Percentiles rank a stretch among this genome's conserved stretches.
phyloP scores from a whole-genome alignment of 2,797 vertebrate genomes.

The Nasua narica region DNA sequence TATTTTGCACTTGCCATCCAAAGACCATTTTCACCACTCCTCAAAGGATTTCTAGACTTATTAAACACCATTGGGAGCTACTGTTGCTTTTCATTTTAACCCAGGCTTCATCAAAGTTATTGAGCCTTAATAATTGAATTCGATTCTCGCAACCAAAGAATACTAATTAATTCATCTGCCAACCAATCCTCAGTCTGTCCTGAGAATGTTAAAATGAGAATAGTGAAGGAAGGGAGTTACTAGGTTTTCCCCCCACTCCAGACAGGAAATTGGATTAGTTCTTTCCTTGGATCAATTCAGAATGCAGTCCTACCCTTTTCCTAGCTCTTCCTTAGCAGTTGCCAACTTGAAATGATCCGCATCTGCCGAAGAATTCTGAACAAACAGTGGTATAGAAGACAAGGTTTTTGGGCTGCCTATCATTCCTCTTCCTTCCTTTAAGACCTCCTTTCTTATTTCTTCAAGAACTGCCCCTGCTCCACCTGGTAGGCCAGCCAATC shows the following conservation, averaged over 20 bases:
- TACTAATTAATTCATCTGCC: background rate
- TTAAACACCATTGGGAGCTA: background rate
- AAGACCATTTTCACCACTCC: background rate
- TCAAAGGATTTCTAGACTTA: background rate
- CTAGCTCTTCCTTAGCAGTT: background rate
- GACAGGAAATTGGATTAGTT: background rate
- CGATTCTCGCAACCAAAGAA: background rate
- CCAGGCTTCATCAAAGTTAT: background rate
- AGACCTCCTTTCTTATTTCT: background rate
- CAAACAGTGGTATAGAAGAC: background rate
- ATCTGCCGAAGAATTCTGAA: background rate
- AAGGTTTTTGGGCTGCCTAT: background rate
- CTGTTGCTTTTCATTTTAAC: constrained; percentile 21
- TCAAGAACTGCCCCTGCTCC: background rate
- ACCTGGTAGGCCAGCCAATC: background rate
- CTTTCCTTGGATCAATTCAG: background rate
- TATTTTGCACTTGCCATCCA: background rate
- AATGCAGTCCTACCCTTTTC: background rate
- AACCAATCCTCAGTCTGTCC: background rate
- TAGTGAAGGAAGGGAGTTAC: background rate
- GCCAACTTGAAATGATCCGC: background rate
- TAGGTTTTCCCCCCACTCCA: background rate
- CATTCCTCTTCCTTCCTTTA: background rate
- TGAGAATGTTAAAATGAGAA: background rate
- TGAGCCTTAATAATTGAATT: constrained; percentile 29